Conservation (phyloP, 2,797 vertebrate genomes). For the Hemibagrus guttatus region DNA sequence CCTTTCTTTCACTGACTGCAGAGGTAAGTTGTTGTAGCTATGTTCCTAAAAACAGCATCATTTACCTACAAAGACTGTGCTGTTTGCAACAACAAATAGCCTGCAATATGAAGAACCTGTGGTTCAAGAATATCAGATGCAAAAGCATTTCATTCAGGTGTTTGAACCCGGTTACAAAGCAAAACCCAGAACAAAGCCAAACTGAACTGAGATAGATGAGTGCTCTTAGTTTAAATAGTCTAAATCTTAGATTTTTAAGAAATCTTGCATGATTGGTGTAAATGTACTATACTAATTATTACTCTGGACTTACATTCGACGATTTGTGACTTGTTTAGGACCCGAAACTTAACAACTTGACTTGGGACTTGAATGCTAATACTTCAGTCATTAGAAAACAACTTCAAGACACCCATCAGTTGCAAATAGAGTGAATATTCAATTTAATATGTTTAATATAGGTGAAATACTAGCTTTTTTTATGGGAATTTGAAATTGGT, state of each 20-base stretch:
- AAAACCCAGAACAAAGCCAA: not conserved
- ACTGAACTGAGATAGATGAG: not conserved
- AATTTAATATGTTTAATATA: slow-evolving; percentile 1
- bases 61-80: not conserved
- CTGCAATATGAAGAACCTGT: not conserved
- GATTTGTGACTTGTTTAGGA: not conserved
- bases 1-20: not conserved
- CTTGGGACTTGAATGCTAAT: not conserved
- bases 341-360: not conserved
- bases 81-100: not conserved
- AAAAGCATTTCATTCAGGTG: not conserved
- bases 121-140: not conserved
- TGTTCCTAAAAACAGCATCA: not conserved
- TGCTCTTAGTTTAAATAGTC: not conserved
- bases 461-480: not conserved
- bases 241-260: not conserved
- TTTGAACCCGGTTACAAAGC: not conserved
- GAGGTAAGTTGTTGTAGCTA: not conserved
- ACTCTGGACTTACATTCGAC: not conserved
- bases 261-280: not conserved
- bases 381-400: not conserved
- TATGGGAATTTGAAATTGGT: not conserved
- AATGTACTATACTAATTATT: not conserved
- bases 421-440: not conserved
- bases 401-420: not conserved